These are phyloP conservation scores for Cryptocephalus primarius DNA, from an alignment of 2,888 invertebrate genomes.

Conservation along the genomic window DNA sequence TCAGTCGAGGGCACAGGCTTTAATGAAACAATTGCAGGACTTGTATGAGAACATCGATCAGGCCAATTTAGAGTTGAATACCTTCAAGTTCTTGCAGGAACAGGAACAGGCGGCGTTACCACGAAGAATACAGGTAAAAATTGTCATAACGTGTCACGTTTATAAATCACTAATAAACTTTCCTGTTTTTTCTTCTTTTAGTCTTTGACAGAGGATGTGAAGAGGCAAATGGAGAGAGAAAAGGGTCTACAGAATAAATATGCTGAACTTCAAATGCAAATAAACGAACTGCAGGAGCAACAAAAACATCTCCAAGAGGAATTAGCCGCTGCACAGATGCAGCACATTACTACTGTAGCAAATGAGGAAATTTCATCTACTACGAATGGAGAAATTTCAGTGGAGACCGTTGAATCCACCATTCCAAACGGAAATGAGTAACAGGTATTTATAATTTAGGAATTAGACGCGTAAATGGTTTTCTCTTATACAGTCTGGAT, in stretches of 20 bases:
- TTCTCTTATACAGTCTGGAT: too few relatives aligned
- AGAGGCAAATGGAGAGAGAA: constrained; percentile 84
- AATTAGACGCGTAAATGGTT: too few relatives aligned
- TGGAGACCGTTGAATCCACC: not conserved
- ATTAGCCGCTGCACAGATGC: constrained; percentile 7
- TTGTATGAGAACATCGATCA: constrained; percentile 85
- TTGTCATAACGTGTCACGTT: not conserved
- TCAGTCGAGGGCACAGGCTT: constrained; percentile 62
- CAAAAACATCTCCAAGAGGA: constrained; percentile 6
- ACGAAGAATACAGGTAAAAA: constrained; percentile 67
- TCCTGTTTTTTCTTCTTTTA: constrained; percentile 31
- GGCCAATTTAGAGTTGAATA: constrained; percentile 76
- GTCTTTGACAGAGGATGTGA: constrained; percentile 85
- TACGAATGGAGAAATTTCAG: constrained; percentile 5
- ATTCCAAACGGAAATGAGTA: not conserved
- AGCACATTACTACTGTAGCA: constrained; percentile 2
- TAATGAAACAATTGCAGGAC: constrained; percentile 80
- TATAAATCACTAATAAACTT: not conserved
- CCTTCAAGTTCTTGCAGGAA: constrained; percentile 79
- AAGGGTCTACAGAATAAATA: constrained; percentile 76
- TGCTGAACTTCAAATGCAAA: constrained; percentile 58
- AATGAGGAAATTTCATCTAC: constrained; percentile 5
- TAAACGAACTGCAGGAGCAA: constrained; percentile 34
- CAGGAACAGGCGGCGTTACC: constrained; percentile 88
- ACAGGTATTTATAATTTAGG: not conserved